phyloP scores from a whole-genome alignment of 37 sponge, comb jelly and placozoan species.

The Halisarca cf. caerulea region DNA sequence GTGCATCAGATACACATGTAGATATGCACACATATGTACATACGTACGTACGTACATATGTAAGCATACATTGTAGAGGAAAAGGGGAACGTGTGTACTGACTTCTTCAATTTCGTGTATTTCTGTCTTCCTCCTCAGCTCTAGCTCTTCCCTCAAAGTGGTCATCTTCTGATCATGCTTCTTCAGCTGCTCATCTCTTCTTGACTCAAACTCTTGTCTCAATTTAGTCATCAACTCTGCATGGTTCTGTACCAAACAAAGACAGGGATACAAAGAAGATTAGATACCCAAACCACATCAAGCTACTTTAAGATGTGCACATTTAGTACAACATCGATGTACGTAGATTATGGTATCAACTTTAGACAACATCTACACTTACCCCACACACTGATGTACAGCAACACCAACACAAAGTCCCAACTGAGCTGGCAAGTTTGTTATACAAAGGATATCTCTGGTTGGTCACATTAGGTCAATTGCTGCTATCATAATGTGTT shows the following conservation, averaged over 20 bases:
- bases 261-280: too few species aligned
- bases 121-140: conserved; percentile 94
- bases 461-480: too few species aligned
- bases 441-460: too few species aligned
- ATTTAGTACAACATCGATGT: too few species aligned
- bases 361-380: too few species aligned
- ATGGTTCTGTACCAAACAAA: conserved; percentile 59
- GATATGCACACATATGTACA: background rate
- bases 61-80: background rate
- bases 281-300: too few species aligned
- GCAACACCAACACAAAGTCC: too few species aligned
- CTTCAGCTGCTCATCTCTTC: conserved; percentile 78
- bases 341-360: too few species aligned
- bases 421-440: too few species aligned
- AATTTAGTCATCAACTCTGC: conserved; percentile 74
- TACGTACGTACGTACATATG: background rate
- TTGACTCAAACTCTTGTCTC: conserved; percentile 82
- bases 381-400: too few species aligned
- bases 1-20: background rate
- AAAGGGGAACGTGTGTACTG: background rate
- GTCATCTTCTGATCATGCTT: conserved; percentile 92
- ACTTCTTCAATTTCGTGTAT: conserved; percentile 99
- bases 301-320: too few species aligned
- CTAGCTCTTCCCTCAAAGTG: conserved; percentile 90
- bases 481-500: too few species aligned